Conservation (phyloP, 2,113 vertebrate species). For the Eubucco bourcierii region DNA sequence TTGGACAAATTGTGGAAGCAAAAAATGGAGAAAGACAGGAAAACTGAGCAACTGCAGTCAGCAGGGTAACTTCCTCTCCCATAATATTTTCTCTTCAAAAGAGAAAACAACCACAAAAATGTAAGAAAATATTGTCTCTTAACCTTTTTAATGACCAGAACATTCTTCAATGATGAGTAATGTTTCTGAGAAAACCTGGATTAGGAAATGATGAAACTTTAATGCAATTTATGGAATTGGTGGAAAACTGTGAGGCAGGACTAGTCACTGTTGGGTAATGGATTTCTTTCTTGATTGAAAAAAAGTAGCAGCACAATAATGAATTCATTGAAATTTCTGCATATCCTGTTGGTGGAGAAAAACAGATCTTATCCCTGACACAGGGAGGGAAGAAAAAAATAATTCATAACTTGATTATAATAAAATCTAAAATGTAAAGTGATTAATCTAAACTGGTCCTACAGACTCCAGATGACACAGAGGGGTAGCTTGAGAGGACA, state of each 20-base stretch:
- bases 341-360: neutral
- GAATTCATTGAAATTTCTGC: neutral
- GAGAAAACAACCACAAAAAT: conserved; percentile 53
- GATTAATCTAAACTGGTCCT: neutral
- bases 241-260: neutral
- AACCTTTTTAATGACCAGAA: conserved; percentile 36
- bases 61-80: conserved; percentile 2
- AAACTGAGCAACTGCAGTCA: neutral
- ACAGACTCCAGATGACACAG: neutral
- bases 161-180: conserved; percentile 33
- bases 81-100: conserved; percentile 22
- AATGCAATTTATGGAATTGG: conserved; percentile 44
- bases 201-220: conserved; percentile 45
- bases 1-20: neutral
- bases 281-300: neutral
- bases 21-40: neutral
- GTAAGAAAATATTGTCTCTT: conserved; percentile 50
- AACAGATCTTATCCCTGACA: neutral
- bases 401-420: neutral
- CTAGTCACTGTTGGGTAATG: neutral
- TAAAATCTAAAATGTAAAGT: neutral
- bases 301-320: neutral
- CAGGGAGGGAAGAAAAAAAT: neutral
- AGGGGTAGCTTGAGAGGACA: neutral
- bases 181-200: conserved; percentile 45